Evolutionary conservation across 1,140 invertebrate species (phyloP).

Genomic region (Caerostris extrusa): DNA sequence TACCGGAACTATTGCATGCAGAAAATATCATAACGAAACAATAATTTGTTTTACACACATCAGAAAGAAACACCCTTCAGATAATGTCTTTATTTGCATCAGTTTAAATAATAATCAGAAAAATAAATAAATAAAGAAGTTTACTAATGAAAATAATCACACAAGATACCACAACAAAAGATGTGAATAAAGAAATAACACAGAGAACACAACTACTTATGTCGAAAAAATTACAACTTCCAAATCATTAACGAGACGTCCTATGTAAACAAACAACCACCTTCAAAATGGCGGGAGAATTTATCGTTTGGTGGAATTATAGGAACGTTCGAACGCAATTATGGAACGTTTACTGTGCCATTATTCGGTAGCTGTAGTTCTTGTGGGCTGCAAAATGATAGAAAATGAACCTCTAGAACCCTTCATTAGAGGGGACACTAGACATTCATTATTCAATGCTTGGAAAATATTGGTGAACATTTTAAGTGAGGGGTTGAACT

Average conservation of each 20-base stretch:
- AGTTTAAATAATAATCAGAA: too few relatives aligned
- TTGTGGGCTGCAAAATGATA: conserved; percentile 24
- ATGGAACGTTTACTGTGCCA: conserved; percentile 36
- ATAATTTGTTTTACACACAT: too few relatives aligned
- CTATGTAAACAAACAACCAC: conserved; percentile 37
- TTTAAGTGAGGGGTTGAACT: conserved; percentile 11
- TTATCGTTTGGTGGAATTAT: conserved; percentile 54
- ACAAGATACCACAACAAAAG: neutral
- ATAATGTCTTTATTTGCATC: too few relatives aligned
- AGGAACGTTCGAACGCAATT: conserved; percentile 25
- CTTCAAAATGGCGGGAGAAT: neutral
- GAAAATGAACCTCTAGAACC: conserved; percentile 27
- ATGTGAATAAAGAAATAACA: neutral
- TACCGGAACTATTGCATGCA: too few relatives aligned
- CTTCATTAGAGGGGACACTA: conserved; percentile 4
- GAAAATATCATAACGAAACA: too few relatives aligned
- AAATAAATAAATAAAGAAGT: conserved; percentile 12
- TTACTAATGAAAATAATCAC: neutral
- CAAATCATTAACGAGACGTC: conserved; percentile 9
- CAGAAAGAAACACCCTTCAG: too few relatives aligned
- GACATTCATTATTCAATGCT: neutral
- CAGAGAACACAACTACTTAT: neutral
- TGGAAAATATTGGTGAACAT: neutral
- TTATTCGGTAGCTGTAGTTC: conserved; percentile 45
- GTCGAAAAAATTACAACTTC: neutral